Percentiles rank a stretch among this genome's conserved stretches.
phyloP scores from a whole-genome alignment of 2,888 invertebrate genomes.

The Byasa hedistus region DNA sequence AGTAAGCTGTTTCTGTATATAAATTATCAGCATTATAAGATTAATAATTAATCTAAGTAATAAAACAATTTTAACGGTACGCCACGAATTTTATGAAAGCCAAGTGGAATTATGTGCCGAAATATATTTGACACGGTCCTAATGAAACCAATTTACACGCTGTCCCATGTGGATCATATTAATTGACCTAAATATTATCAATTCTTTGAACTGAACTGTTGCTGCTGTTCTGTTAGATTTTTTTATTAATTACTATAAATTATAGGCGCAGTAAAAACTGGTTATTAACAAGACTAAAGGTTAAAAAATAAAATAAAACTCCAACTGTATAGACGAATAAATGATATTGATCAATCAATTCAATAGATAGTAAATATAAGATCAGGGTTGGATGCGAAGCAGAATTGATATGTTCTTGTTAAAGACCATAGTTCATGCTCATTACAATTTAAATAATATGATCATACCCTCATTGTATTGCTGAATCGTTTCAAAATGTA shows the following conservation, averaged over 20 bases:
- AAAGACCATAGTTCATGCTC: conserved; percentile 7
- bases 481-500: no score
- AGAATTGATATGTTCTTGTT: conserved; percentile 16
- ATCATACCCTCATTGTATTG: conserved; percentile 7
- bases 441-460: not conserved
- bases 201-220: conserved; percentile 3
- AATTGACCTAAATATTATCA: conserved; percentile 27
- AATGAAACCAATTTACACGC: conserved; percentile 26
- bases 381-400: conserved; percentile 10
- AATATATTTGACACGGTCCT: conserved; percentile 18
- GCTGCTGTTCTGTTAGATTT: no score
- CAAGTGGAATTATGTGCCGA: conserved; percentile 9
- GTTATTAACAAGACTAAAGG: no score
- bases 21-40: no score
- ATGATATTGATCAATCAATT: conserved; percentile 11
- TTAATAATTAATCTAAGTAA: no score
- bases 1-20: no score
- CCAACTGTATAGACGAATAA: no score
- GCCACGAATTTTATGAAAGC: not conserved
- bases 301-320: no score
- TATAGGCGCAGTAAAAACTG: no score
- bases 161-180: conserved; percentile 14
- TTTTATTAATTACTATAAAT: no score
- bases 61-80: no score
- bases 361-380: conserved; percentile 14